A percentile compares a stretch with the other conserved stretches of the same genome.
Evolutionary conservation across 2,797 vertebrate species (phyloP).

Genomic region (Sandelia bainsii): DNA sequence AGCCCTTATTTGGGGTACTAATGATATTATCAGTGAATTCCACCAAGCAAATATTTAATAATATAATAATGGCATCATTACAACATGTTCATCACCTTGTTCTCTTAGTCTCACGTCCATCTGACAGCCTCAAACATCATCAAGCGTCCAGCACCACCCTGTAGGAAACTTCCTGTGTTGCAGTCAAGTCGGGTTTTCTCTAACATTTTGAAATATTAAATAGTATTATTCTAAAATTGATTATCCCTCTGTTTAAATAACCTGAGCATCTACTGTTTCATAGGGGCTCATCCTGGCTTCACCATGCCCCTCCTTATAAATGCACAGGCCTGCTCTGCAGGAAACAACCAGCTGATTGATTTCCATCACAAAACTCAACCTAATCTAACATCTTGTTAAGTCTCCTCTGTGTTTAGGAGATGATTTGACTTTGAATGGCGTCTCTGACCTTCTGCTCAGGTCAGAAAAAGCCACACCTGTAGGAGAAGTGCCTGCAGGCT

Average conservation of each 20-base stretch:
- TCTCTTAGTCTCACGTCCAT: constrained; percentile 2
- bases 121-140: constrained; percentile 37
- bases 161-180: neutral
- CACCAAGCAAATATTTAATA: neutral
- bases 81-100: neutral
- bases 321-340: constrained; percentile 51
- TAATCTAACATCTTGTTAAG: constrained; percentile 13
- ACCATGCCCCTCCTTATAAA: constrained; percentile 60
- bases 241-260: neutral
- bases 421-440: constrained; percentile 15
- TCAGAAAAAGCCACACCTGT: constrained; percentile 73
- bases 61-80: neutral
- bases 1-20: neutral
- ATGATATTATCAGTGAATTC: neutral
- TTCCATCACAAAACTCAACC: constrained; percentile 22
- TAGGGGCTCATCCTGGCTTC: constrained; percentile 27
- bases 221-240: constrained; percentile 12
- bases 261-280: constrained; percentile 19
- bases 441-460: constrained; percentile 48
- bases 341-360: constrained; percentile 44
- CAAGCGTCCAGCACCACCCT: constrained; percentile 45
- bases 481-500: constrained; percentile 46
- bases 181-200: neutral
- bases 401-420: constrained; percentile 7
- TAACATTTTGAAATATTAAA: neutral